These are phyloP conservation scores for Dolichomitus sp. DNA, from an alignment of 2,888 invertebrate species.

Conservation along the genomic window DNA sequence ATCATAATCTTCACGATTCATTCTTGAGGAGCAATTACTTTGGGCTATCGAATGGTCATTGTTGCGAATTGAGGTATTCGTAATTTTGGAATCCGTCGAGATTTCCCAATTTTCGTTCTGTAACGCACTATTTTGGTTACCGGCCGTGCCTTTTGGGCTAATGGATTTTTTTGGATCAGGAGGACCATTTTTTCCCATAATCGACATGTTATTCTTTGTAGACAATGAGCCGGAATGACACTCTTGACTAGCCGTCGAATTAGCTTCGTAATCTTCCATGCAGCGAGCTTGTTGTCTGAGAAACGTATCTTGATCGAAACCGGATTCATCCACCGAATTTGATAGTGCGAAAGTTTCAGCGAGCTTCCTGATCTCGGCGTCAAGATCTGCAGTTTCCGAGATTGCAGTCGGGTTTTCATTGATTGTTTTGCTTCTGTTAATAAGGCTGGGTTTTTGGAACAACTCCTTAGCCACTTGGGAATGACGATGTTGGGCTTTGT, in stretches of 20 bases:
- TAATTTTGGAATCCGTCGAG: not conserved
- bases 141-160: not conserved
- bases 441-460: not conserved
- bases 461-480: constrained; percentile 10
- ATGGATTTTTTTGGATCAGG: not conserved
- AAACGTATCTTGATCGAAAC: constrained; percentile 36
- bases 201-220: not conserved
- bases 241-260: constrained; percentile 32
- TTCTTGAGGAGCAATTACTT: not conserved
- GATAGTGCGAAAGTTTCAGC: not conserved
- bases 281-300: constrained; percentile 18
- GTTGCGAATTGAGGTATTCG: not conserved
- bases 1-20: not conserved
- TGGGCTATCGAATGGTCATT: not conserved
- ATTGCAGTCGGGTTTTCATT: not conserved
- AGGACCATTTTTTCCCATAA: not conserved
- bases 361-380: constrained; percentile 11
- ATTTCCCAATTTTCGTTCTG: not conserved
- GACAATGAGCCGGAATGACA: not conserved
- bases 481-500: not conserved
- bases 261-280: constrained; percentile 32
- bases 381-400: constrained; percentile 13
- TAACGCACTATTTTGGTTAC: not conserved
- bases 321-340: constrained; percentile 1
- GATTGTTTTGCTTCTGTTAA: not conserved